Base-by-base conservation (phyloP, 1,140 invertebrate genomes). In the Probaryconus sp. region DNA sequence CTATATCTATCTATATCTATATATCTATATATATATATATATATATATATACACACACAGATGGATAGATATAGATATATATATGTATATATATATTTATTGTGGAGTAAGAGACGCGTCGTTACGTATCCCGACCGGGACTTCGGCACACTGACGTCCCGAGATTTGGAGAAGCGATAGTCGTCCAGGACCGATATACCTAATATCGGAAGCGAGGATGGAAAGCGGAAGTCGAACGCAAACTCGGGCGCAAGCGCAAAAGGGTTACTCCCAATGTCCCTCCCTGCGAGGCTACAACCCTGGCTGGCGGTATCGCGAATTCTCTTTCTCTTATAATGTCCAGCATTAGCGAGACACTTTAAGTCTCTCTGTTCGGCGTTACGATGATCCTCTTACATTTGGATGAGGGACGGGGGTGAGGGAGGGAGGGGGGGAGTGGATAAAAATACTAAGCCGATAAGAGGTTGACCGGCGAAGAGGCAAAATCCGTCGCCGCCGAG, bases 71-170 rank as follows among this genome's bases (percentile, higher is more conserved):
- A 13, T 2, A 18, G 7, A n/a, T n/a, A n/a, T n/a, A n/a, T n/a
- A n/a, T n/a, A n/a, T n/a, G n/a, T n/a, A n/a, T n/a, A n/a, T n/a
- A 18, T 40, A 33, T 40, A 37, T 30, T 17, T 13, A 30, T 35
- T 10, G 30, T 14, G 10, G 35, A 28, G 51, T 31, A n/a, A 10
- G 38, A 64, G 28, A 9, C 10, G 26, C 58, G 47, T 11, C 5
- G 55, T 3, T 43, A 33, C 60, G 56, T 45, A 61, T 31, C 50
- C 69, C 37, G 56, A 48, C 45, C 61, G 61, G 75, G 67, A 71
- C 61, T 68, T 68, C 64, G 75, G 77, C 65, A 65, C 61, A 79
- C 77, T 76, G 73, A 74, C 55, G 61, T 55, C 70, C 61, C 64
- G 68, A 68, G 58, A 68, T 71, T 70, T 61, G 37, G 60, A 65